Base-by-base conservation (phyloP, 2,888 invertebrate genomes). In the Idaea biselata region DNA sequence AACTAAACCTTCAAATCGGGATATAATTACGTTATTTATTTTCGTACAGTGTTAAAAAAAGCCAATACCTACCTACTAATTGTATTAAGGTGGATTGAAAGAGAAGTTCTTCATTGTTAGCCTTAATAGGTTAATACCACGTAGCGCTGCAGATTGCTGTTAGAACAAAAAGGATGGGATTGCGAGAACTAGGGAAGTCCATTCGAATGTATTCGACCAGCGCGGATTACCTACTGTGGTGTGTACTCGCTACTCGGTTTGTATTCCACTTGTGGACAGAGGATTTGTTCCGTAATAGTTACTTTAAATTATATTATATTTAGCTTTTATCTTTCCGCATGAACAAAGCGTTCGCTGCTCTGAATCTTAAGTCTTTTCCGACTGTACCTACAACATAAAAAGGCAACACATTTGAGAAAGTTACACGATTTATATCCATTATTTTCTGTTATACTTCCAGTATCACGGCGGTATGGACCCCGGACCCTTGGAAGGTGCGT, bases 191-290 rank as follows among this genome's bases (percentile, higher is more conserved):
- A 73, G 66, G 69, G 71, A 73, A 75, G 75, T 73, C 76, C 73
- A 77, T 80, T 79, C 71, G 72, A 66, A 77, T 73, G 77, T 76
- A 76, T 78, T 78, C 78, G 76, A 73, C 75, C 74, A 69, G 67
- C 66, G 68, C 62, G 75, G 81, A 76, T 78, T 79, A 78, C 25
- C 25, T 5, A 25, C 74, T 75, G 73, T 68, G 69, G 71, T 68
- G 69, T 74, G 76, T 76, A 75, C 3, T 25, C 1, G 3, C 25
- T 25, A 3, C 73, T 71, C 67, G 62, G 32, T 5, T 33, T 44
- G 18, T 14, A 60, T 58, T 76, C 68, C 4, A 11, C 58, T 60
- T 72, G 60, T 53, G 55, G 69, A 54, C 55, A 4, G 1, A 25
- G 55, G n/a, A 58, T 53, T 65, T 64, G n/a, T 58, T 63, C 59